phyloP scores from a whole-genome alignment of 2,797 vertebrate genomes.

The Huso huso region DNA sequence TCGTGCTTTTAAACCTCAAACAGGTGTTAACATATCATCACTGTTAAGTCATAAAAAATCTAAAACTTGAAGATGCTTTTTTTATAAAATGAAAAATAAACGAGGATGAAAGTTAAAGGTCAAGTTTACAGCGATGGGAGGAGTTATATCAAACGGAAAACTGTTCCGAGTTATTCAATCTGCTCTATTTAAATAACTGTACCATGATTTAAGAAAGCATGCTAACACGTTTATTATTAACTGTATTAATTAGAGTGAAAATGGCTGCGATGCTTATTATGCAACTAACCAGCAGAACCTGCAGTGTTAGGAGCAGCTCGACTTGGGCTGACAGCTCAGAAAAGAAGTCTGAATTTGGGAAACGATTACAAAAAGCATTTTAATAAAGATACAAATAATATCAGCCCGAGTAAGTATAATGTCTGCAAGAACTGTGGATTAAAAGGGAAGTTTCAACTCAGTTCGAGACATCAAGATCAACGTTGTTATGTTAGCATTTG shows the following conservation, averaged over 20 bases:
- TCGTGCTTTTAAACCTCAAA: no score
- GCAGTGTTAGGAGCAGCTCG: conserved; percentile 20
- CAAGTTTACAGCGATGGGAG: conserved; percentile 1
- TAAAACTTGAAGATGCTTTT: neutral
- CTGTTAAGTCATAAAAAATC: neutral
- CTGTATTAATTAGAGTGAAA: neutral
- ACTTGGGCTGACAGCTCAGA: conserved; percentile 33
- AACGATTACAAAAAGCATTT: neutral
- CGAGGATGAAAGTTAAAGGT: neutral
- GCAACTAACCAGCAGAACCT: conserved; percentile 31
- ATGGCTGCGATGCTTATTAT: conserved; percentile 52
- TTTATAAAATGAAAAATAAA: neutral
- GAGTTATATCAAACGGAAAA: neutral
- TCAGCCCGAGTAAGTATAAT: no score
- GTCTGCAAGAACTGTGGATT: no score
- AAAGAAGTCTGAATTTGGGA: conserved; percentile 9
- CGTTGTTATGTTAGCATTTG: conserved; percentile 19
- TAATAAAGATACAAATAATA: neutral
- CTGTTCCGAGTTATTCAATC: neutral
- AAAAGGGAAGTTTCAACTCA: no score
- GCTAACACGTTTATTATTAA: neutral
- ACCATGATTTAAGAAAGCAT: no score
- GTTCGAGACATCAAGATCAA: conserved; percentile 13
- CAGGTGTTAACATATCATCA: no score
- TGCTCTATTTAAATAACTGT: neutral